Percentiles rank a stretch among this genome's conserved stretches.
Conservation (phyloP, 2,888 invertebrate genomes). For the Drosophila merina region DNA sequence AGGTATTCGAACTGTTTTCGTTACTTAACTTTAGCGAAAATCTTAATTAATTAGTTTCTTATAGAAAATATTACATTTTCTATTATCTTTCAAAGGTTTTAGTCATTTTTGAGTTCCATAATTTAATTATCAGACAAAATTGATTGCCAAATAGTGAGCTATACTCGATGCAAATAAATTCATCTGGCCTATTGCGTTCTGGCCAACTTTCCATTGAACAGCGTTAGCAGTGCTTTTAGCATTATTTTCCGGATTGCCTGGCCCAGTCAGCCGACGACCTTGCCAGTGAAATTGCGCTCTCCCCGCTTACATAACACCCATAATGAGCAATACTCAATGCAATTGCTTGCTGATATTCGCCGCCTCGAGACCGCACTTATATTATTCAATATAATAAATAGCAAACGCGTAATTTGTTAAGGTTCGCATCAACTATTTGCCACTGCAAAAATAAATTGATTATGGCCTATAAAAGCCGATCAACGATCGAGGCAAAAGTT, state of each 20-base stretch:
- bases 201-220: conserved; percentile 52
- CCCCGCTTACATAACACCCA: conserved; percentile 33
- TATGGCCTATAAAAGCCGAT: conserved; percentile 41
- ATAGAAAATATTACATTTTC: background rate
- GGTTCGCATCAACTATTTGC: conserved; percentile 15
- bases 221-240: conserved; percentile 23
- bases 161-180: background rate
- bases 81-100: background rate
- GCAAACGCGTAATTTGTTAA: conserved; percentile 49
- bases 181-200: conserved; percentile 44
- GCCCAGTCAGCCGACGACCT: conserved; percentile 43
- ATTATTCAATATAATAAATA: conserved; percentile 43
- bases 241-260: conserved; percentile 48
- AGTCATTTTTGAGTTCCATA: background rate
- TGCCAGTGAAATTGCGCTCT: conserved; percentile 29
- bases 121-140: conserved; percentile 18
- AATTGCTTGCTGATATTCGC: conserved; percentile 15
- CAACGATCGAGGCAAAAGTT: conserved; percentile 7
- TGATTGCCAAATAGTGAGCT: conserved; percentile 1
- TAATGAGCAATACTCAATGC: conserved; percentile 31
- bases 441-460: conserved; percentile 44
- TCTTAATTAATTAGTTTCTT: background rate
- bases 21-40: background rate
- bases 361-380: conserved; percentile 17
- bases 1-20: background rate